Percentiles rank a stretch among this genome's conserved stretches.
Conservation (phyloP, 2,888 invertebrate species). For the Hemistola chrysoprasaria region DNA sequence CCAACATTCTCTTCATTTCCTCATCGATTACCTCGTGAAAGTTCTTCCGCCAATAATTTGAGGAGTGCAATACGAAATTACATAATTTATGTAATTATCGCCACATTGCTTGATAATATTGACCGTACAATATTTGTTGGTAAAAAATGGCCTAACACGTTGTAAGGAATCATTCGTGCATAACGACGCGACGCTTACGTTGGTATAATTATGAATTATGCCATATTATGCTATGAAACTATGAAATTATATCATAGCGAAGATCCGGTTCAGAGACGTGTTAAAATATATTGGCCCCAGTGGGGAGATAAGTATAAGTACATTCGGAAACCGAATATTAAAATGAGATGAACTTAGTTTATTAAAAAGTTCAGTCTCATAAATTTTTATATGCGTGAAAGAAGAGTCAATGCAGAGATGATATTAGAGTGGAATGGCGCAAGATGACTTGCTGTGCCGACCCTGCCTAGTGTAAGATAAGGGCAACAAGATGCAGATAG, state of each 20-base stretch:
- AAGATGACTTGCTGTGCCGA: too few species aligned
- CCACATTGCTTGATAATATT: constrained; percentile 23
- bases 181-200: constrained; percentile 33
- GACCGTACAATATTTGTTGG: constrained; percentile 11
- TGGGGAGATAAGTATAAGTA: too few species aligned
- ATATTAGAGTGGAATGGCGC: too few species aligned
- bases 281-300: too few species aligned
- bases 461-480: too few species aligned
- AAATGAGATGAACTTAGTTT: too few species aligned
- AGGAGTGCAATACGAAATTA: constrained; percentile 34
- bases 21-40: constrained; percentile 23
- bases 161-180: constrained; percentile 44
- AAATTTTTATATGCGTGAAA: too few species aligned
- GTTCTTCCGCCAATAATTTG: constrained; percentile 25
- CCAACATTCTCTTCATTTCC: constrained; percentile 24
- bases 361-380: too few species aligned
- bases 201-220: constrained; percentile 19
- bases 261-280: constrained; percentile 35
- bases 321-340: too few species aligned
- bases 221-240: constrained; percentile 16
- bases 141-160: constrained; percentile 24
- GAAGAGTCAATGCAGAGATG: too few species aligned
- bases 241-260: constrained; percentile 24
- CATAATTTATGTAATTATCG: constrained; percentile 43
- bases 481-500: too few species aligned